These are phyloP conservation scores for Drosophila bocqueti DNA, from an alignment of 1,140 invertebrate genomes.

Conservation along the genomic window DNA sequence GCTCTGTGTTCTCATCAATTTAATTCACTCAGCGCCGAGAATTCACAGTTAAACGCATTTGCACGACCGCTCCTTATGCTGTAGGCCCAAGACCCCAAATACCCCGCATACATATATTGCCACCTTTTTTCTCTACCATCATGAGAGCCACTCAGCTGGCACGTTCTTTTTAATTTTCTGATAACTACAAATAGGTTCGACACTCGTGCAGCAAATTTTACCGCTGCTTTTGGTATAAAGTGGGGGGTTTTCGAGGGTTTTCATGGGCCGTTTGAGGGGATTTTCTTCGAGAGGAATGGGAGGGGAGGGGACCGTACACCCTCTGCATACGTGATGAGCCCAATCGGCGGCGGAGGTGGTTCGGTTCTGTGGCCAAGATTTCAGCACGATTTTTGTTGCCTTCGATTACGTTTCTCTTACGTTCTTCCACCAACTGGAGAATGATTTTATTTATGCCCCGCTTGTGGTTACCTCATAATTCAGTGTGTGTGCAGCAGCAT, in stretches of 20 bases:
- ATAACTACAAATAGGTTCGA: slow-evolving; percentile 83
- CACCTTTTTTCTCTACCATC: not conserved
- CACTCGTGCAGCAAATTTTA: slow-evolving; percentile 82
- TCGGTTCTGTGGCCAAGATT: slow-evolving; percentile 41
- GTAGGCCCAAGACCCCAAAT: slow-evolving; percentile 11
- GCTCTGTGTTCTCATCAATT: slow-evolving; percentile 60
- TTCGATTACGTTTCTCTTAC: slow-evolving; percentile 34
- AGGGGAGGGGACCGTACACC: slow-evolving; percentile 20
- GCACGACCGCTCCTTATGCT: slow-evolving; percentile 63
- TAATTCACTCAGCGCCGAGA: slow-evolving; percentile 65
- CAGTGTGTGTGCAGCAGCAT: slow-evolving; percentile 42
- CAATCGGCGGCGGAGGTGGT: slow-evolving; percentile 13
- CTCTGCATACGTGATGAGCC: slow-evolving; percentile 73
- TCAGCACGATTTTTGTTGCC: slow-evolving; percentile 55
- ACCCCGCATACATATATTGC: slow-evolving; percentile 11
- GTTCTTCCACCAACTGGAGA: slow-evolving; percentile 41
- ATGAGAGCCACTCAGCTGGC: slow-evolving; percentile 21
- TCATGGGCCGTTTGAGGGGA: not conserved
- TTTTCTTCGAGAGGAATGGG: not conserved
- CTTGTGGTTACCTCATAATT: slow-evolving; percentile 78
- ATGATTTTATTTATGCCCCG: slow-evolving; percentile 81
- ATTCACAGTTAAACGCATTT: slow-evolving; percentile 73
- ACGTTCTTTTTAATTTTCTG: slow-evolving; percentile 83
- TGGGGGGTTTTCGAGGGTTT: not conserved
- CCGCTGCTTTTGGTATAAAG: slow-evolving; percentile 52